These are phyloP conservation scores for Dolichotis patagonum DNA, from an alignment of 2,113 vertebrate genomes.

Conservation along the genomic window DNA sequence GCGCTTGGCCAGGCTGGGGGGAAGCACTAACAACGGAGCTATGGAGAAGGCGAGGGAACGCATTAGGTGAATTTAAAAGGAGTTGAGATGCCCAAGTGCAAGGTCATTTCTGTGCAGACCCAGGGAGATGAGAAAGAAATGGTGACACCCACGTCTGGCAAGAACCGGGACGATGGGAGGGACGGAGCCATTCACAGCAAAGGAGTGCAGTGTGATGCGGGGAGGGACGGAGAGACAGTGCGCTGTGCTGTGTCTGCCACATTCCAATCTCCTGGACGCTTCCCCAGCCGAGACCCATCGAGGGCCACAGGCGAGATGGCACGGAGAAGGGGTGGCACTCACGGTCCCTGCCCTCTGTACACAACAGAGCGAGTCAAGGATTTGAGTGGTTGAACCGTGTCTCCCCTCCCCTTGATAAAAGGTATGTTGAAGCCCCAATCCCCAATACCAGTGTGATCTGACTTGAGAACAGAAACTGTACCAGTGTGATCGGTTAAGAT, in stretches of 20 bases:
- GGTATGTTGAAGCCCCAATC: neutral
- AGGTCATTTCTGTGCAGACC: neutral
- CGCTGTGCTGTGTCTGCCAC: fast-evolving
- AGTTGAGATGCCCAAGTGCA: neutral
- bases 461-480: neutral
- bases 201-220: fast-evolving
- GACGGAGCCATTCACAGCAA: neutral
- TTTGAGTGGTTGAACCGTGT: fast-evolving
- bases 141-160: fast-evolving
- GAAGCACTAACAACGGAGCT: neutral
- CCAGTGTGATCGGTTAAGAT: neutral
- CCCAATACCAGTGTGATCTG: neutral
- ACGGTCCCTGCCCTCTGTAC: fast-evolving
- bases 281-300: neutral
- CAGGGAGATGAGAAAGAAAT: neutral
- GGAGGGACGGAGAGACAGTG: neutral
- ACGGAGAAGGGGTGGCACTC: fast-evolving
- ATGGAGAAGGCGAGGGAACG: fast-evolving
- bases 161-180: fast-evolving
- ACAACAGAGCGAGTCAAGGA: neutral
- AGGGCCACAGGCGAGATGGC: neutral
- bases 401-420: neutral
- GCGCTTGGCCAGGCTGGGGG: fast-evolving
- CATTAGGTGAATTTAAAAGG: fast-evolving
- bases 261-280: neutral